phyloP scores from a whole-genome alignment of 2,113 vertebrate genomes.

The Sturnira hondurensis region DNA sequence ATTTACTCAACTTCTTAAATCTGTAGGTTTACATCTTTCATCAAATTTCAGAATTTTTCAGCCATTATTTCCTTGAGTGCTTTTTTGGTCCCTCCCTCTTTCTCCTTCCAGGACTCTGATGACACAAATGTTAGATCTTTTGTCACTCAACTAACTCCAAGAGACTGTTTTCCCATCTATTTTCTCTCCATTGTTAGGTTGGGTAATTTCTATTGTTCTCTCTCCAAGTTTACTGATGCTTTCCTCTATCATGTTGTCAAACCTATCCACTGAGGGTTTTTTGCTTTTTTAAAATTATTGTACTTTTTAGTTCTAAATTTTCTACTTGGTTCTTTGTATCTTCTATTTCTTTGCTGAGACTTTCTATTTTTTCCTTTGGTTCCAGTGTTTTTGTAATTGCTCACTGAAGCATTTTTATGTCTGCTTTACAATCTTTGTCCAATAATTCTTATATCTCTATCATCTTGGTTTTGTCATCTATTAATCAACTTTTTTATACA shows the following conservation, averaged over 20 bases:
- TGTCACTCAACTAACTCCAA: neutral
- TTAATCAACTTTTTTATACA: neutral
- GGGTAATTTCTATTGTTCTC: neutral
- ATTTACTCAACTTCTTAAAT: neutral
- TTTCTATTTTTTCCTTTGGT: neutral
- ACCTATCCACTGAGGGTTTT: neutral
- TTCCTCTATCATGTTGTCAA: neutral
- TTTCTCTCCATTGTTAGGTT: neutral
- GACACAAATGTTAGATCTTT: neutral
- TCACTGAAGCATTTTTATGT: neutral
- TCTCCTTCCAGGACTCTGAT: neutral
- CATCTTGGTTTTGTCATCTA: conserved; percentile 2
- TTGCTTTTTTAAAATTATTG: neutral
- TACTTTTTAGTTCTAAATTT: too few species aligned
- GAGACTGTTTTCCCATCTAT: neutral
- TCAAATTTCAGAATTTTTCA: too few species aligned
- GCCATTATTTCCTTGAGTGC: neutral
- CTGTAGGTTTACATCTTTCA: too few species aligned
- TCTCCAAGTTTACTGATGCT: neutral
- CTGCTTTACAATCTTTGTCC: conserved; percentile 28
- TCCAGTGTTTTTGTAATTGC: neutral
- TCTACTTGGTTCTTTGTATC: neutral
- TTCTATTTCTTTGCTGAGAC: neutral
- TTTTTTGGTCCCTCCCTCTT: neutral
- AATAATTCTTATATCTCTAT: neutral